Evolutionary conservation across 2,113 vertebrate species (phyloP), one percentile per base, ranked within the genome.

Genomic region (Pterocles gutturalis): DNA sequence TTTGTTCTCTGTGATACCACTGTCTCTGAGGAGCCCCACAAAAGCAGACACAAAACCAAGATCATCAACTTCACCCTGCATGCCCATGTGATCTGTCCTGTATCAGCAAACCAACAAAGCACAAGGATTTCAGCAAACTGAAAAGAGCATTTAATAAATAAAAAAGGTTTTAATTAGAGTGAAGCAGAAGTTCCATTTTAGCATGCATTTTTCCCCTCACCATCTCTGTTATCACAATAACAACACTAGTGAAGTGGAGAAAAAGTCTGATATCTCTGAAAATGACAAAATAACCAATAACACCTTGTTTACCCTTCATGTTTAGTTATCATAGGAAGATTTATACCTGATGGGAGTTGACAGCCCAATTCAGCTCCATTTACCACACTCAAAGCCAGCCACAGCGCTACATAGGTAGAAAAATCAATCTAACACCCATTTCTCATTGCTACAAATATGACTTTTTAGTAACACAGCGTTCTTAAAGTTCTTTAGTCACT

Each of bases 41-140:
- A 83, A 60, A 77, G 12, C 12, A 34, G 6, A 34, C 31, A 80
- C 14, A 69, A 60, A 60, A 53, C 14, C 17, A 33, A 38, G 24
- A 64, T 26, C 26, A 24, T 11, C 41, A 87, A 21, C 62, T 79
- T 51, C 33, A 67, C 16, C 13, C 9, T 13, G 14, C 20, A 13
- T 6, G 18, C 26, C 18, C 8, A 12, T 6, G 8, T 0, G 0
- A 25, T 24, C 9, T 36, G 7, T 28, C 17, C 19, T 70, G 2
- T 10, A 69, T 21, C 49, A 57, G n/a, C 54, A 89, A 85, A 53
- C 11, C 31, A 79, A 69, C 11, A 31, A 73, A 78, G n/a, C n/a
- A 93, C 46, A 48, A 62, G 9, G 8, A 22, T 33, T 78, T 8
- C 34, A 55, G 33, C 17, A 72, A 69, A 81, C 17, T 31, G 9